Percentiles rank a stretch among this genome's conserved stretches.
Conservation (phyloP, 2,888 invertebrate species). For the Psococerastis gibbosa region DNA sequence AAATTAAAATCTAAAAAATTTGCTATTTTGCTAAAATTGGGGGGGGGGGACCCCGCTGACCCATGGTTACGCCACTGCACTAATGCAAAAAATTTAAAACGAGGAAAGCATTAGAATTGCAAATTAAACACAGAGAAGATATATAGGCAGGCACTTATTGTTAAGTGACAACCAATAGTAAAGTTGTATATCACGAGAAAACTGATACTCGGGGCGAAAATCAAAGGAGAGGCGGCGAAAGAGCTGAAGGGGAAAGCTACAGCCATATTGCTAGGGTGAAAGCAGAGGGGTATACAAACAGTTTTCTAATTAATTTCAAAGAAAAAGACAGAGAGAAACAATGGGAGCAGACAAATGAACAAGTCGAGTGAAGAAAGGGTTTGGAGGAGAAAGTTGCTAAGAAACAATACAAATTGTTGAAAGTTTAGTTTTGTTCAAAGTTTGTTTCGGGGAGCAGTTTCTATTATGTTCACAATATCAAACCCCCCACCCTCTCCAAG, state of each 20-base stretch:
- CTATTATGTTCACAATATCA: slow-evolving; percentile 11
- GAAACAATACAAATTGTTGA: slow-evolving; percentile 11
- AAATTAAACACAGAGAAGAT: too few relatives aligned
- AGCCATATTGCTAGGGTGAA: background rate
- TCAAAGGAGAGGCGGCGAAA: too few relatives aligned
- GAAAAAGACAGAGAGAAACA: slow-evolving; percentile 12
- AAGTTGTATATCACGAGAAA: too few relatives aligned
- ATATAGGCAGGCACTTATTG: too few relatives aligned
- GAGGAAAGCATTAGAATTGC: too few relatives aligned
- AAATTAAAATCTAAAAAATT: too few relatives aligned
- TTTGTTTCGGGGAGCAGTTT: slow-evolving; percentile 5
- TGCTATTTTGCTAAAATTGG: too few relatives aligned
- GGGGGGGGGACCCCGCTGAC: too few relatives aligned
- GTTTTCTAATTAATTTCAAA: slow-evolving; percentile 10
- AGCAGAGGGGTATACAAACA: slow-evolving; percentile 8
- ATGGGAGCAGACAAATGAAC: slow-evolving; percentile 9
- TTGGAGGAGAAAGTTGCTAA: background rate
- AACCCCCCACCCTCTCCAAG: background rate
- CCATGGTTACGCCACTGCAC: too few relatives aligned
- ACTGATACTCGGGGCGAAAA: too few relatives aligned
- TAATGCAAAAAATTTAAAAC: too few relatives aligned
- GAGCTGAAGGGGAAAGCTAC: background rate
- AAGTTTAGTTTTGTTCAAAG: slow-evolving; percentile 9
- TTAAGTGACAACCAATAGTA: too few relatives aligned
- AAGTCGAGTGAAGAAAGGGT: slow-evolving; percentile 10